phyloP scores from a whole-genome alignment of 2,113 vertebrate species.

The Carassius gibelio region DNA sequence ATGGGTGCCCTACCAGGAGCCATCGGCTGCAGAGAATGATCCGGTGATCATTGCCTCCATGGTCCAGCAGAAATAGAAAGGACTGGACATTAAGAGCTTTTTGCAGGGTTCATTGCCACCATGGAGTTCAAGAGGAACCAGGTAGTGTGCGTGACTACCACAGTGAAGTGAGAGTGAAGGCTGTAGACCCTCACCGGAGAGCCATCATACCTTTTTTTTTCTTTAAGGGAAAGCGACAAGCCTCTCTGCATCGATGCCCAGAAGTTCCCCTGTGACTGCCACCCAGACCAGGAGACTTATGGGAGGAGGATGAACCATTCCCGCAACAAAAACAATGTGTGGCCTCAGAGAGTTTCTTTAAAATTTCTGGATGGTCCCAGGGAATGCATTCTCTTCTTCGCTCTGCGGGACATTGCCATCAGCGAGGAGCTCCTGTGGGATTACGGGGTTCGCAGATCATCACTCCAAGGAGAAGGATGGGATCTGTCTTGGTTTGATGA shows the following conservation, averaged over 20 bases:
- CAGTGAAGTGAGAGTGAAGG: neutral
- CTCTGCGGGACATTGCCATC: neutral
- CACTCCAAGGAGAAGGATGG: neutral
- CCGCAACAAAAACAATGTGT: neutral
- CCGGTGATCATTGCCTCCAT: too few species aligned
- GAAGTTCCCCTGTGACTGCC: neutral
- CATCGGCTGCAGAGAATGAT: too few species aligned
- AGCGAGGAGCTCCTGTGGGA: neutral
- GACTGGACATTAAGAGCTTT: neutral
- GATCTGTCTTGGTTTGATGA: neutral
- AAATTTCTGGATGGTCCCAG: neutral
- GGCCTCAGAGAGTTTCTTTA: neutral
- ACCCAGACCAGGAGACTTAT: neutral
- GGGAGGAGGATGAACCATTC: neutral
- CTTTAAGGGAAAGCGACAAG: neutral
- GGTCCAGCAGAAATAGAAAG: too few species aligned
- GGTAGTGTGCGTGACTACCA: neutral
- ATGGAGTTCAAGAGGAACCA: neutral
- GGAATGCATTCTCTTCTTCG: neutral
- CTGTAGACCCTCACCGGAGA: neutral
- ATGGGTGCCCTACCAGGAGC: too few species aligned
- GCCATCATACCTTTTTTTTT: neutral
- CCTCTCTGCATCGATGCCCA: neutral
- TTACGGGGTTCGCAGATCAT: neutral
- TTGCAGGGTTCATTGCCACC: neutral